Conservation (phyloP, 1,140 invertebrate genomes). For the Hestina assimilis region DNA sequence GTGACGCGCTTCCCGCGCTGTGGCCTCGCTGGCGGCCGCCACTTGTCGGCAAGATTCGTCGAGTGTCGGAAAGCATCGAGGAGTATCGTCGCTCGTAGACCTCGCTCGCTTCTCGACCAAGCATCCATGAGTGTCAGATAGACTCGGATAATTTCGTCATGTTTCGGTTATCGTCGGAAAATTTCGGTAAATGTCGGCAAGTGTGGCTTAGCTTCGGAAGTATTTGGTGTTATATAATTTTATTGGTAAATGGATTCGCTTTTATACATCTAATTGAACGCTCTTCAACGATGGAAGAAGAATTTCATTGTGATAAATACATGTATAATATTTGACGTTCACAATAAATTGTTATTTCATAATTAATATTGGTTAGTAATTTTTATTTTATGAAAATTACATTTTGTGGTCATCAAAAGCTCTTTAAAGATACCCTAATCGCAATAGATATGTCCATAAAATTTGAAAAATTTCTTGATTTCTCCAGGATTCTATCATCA, state of each 20-base stretch:
- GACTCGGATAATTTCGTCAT: conserved; percentile 25
- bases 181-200: background rate
- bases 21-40: conserved; percentile 64
- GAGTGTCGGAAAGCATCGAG: background rate
- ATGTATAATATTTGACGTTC: too few relatives aligned
- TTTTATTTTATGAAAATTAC: too few relatives aligned
- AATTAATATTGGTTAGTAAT: too few relatives aligned
- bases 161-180: conserved; percentile 20
- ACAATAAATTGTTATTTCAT: too few relatives aligned
- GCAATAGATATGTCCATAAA: too few relatives aligned
- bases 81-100: background rate
- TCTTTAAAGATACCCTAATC: too few relatives aligned
- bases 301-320: too few relatives aligned
- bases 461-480: too few relatives aligned
- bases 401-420: too few relatives aligned
- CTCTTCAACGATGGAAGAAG: too few relatives aligned
- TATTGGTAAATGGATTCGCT: conserved; percentile 44
- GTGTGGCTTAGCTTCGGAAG: background rate
- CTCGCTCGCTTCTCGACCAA: background rate
- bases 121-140: background rate
- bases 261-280: conserved; percentile 15
- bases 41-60: conserved; percentile 42
- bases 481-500: too few relatives aligned
- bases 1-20: conserved; percentile 61
- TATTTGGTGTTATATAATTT: conserved; percentile 34